Conservation (phyloP, 2,888 invertebrate genomes). For the Podotricha telesiphe region DNA sequence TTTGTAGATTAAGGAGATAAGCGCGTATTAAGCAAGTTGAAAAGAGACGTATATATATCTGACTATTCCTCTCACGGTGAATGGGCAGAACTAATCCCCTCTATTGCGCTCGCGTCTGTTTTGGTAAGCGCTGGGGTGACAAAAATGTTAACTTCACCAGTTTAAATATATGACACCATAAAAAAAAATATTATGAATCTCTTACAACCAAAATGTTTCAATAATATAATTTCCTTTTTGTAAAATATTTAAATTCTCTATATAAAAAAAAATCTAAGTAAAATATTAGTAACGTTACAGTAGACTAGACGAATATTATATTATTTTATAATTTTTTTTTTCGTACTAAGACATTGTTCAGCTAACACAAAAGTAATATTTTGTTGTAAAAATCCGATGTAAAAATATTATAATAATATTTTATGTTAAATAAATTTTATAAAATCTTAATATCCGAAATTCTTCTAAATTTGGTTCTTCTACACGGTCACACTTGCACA, state of each 20-base stretch:
- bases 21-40: slow-evolving; percentile 49
- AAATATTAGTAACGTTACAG: neutral
- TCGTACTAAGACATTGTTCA: too few relatives aligned
- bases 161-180: neutral
- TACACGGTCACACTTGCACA: slow-evolving; percentile 49
- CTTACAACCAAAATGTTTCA: neutral
- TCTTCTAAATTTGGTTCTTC: slow-evolving; percentile 32
- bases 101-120: slow-evolving; percentile 73
- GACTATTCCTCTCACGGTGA: slow-evolving; percentile 53
- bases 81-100: slow-evolving; percentile 76
- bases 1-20: slow-evolving; percentile 37
- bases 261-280: neutral
- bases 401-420: neutral
- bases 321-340: neutral
- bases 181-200: neutral
- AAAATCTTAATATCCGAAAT: slow-evolving; percentile 26
- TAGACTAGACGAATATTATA: neutral
- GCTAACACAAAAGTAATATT: too few relatives aligned
- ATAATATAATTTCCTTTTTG: neutral
- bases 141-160: slow-evolving; percentile 53
- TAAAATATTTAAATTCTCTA: neutral
- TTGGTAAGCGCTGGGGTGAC: slow-evolving; percentile 73
- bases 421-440: neutral
- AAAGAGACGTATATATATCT: slow-evolving; percentile 69
- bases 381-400: too few relatives aligned